Percentiles rank a stretch among this genome's conserved stretches.
Conservation (phyloP, 2,797 vertebrate species). For the Rhabdomys pumilio region DNA sequence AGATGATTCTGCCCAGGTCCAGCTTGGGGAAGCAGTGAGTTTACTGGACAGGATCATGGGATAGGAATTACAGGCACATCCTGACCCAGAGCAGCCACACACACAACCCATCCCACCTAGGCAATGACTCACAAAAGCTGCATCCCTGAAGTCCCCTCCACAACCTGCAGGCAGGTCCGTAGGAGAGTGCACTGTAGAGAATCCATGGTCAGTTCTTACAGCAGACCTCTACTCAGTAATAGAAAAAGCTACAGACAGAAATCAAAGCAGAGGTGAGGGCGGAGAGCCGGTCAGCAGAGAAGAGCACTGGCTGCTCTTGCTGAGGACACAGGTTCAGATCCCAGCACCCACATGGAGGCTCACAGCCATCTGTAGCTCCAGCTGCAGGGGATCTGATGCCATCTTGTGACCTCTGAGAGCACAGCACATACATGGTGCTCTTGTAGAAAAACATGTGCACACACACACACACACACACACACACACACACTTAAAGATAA, state of each 20-base stretch:
- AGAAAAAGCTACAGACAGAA: background rate
- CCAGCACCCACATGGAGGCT: background rate
- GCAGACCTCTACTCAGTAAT: background rate
- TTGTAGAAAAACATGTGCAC: accelerated
- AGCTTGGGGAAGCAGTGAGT: too few species aligned
- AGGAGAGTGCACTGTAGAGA: background rate
- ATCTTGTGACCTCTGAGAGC: background rate
- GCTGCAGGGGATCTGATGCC: background rate
- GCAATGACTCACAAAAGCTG: background rate
- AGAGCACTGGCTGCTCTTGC: background rate
- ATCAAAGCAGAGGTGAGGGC: background rate
- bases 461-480: too few species aligned
- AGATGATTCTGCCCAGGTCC: too few species aligned
- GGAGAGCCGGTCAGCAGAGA: background rate
- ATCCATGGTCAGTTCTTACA: too few species aligned
- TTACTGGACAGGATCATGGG: background rate
- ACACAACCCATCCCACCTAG: background rate
- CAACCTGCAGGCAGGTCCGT: too few species aligned
- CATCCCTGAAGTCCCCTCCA: background rate
- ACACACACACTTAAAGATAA: background rate
- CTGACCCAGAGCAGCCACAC: background rate
- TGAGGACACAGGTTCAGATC: background rate
- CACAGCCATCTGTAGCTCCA: too few species aligned
- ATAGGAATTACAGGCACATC: background rate
- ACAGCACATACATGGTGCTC: too few species aligned